A percentile compares a stretch with the other conserved stretches of the same genome.
Evolutionary conservation across 2,113 vertebrate species (phyloP).

Genomic region (Marmota flaviventris): DNA sequence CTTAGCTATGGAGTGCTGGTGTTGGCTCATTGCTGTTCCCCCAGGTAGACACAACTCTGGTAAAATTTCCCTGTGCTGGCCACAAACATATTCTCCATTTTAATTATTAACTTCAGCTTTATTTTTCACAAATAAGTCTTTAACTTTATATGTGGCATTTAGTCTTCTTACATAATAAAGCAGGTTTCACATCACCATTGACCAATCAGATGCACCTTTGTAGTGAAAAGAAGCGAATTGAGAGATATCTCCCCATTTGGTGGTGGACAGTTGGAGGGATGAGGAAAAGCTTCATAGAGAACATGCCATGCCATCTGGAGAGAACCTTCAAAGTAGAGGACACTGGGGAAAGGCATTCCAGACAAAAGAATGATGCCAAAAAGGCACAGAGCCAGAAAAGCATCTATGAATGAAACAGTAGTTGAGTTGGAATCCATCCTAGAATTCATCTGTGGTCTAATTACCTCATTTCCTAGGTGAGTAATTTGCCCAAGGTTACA

Average conservation of each 20-base stretch:
- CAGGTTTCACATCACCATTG: not conserved
- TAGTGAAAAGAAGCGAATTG: not conserved
- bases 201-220: not conserved
- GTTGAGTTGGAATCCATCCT: not conserved
- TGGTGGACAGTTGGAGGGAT: not conserved
- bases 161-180: not conserved
- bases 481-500: not conserved
- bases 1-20: too few species aligned
- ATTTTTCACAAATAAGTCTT: not conserved
- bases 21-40: not conserved
- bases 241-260: not conserved
- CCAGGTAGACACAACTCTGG: not conserved
- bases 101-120: not conserved
- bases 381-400: conserved; percentile 12
- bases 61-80: not conserved
- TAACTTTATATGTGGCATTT: not conserved
- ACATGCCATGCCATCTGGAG: not conserved
- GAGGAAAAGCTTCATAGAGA: not conserved
- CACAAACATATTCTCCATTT: not conserved
- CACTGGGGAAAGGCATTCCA: not conserved
- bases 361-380: not conserved
- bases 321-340: not conserved
- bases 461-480: conserved; percentile 44
- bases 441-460: conserved; percentile 38
- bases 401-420: not conserved